These are phyloP conservation scores for Hylyphantes graminicola DNA, from an alignment of 1,140 invertebrate genomes.

Conservation along the genomic window DNA sequence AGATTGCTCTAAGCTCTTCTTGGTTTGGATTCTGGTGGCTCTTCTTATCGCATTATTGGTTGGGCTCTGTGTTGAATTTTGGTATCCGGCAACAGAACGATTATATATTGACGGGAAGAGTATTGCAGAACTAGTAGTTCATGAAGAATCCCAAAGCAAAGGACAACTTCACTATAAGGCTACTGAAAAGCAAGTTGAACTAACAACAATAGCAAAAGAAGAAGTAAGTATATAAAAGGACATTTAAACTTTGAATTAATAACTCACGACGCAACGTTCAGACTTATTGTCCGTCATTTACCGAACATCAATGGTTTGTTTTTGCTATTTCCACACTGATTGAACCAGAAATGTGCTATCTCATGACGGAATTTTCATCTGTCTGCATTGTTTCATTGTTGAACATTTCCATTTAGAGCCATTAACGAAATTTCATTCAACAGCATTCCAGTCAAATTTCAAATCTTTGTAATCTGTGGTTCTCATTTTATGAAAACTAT, in stretches of 20 bases:
- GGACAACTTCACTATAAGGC: neutral
- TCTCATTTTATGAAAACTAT: too few species aligned
- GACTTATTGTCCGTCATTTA: neutral
- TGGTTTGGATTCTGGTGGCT: conserved; percentile 17
- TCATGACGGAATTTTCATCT: too few species aligned
- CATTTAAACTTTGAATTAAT: neutral
- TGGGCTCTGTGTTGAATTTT: conserved; percentile 2
- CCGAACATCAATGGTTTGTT: neutral
- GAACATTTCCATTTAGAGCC: too few species aligned
- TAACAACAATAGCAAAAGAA: neutral
- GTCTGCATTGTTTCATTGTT: too few species aligned
- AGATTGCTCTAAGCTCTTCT: conserved; percentile 23
- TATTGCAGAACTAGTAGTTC: conserved; percentile 11
- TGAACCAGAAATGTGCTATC: neutral
- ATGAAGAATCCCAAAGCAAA: too few species aligned
- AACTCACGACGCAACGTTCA: neutral
- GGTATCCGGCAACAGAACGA: conserved; percentile 3
- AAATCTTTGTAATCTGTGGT: too few species aligned
- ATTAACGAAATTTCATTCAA: too few species aligned
- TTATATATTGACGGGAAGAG: neutral
- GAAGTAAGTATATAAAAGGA: neutral
- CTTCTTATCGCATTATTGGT: conserved; percentile 12
- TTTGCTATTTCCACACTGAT: neutral
- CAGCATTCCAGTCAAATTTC: too few species aligned
- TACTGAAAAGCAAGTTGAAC: neutral